Base-by-base conservation (phyloP, 2,113 vertebrate species). In the Dipodomys ordii region DNA sequence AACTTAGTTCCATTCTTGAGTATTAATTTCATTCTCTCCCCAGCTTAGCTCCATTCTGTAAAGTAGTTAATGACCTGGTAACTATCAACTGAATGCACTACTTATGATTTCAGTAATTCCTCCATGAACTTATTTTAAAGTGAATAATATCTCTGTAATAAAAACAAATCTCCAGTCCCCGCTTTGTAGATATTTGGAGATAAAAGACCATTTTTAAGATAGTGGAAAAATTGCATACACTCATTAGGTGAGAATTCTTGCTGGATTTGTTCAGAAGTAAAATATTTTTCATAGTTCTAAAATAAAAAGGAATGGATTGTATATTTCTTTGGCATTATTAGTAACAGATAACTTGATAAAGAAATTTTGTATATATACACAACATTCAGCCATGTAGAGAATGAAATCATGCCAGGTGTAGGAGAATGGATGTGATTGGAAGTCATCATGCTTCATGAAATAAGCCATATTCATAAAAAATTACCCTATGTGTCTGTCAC, bases 21-120 rank as follows among this genome's bases (percentile, higher is more conserved):
- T 84, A 85, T 95, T 87, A 93, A 91, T 72, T 95, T 95, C 88
- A 85, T 95, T 93, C 92, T 96, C 32, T 91, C 65, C 93, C 46
- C 30, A 88, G 57, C 71, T 64, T 74, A 71, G 90, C 60, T 39
- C 67, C 60, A 92, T 92, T 57, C 30, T 86, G 82, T 92, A 92
- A 93, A 94, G 49, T 92, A 94, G 65, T 88, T 91, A 95, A 93
- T 12, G 67, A 91, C 76, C 88, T 94, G 83, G 57, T 82, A 83
- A 62, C 46, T 90, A 94, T 88, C 49, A 92, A 68, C 32, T 95
- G 92, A 93, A 90, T 90, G 76, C 46, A 80, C 71, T 79, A 86
- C 35, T 88, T 94, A 72, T 72, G 92, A 94, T 93, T 93, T 95
- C 93, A 91, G 27, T 93, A 94, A 91, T 96, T 95, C 80, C 71